Conservation (phyloP, 1,140 invertebrate genomes). For the Lethrus apterus region DNA sequence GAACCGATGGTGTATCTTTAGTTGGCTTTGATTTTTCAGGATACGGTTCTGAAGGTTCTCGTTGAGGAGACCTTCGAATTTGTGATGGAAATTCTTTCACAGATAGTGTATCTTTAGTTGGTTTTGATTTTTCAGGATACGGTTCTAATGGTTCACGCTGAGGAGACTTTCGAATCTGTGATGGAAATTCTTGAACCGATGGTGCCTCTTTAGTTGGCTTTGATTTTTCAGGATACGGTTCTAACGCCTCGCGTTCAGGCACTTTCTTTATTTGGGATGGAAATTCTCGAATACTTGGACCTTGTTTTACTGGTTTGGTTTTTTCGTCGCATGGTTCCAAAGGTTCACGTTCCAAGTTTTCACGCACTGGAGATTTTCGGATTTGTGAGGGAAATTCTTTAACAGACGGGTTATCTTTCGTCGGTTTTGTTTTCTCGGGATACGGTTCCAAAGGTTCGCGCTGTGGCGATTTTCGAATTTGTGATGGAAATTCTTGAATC, state of each 20-base stretch:
- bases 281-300: conserved; percentile 7
- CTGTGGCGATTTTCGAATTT: conserved; percentile 27
- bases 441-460: conserved; percentile 24
- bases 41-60: conserved; percentile 6
- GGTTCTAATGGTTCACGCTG: conserved; percentile 15
- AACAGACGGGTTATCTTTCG: conserved; percentile 2
- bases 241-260: conserved; percentile 19
- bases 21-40: conserved; percentile 1
- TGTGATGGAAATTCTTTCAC: conserved; percentile 24
- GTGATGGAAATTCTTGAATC: conserved; percentile 24
- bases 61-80: conserved; percentile 23
- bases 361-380: conserved; percentile 19
- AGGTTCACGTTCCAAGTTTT: conserved; percentile 18
- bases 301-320: conserved; percentile 13
- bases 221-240: conserved; percentile 26
- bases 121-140: conserved; percentile 8
- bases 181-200: conserved; percentile 17
- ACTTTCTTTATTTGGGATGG: conserved; percentile 26
- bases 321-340: conserved; percentile 23
- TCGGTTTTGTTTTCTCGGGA: conserved; percentile 20
- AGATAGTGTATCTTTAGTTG: not conserved
- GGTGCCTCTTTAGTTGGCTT: no score
- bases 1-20: conserved; percentile 8
- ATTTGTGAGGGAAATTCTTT: conserved; percentile 23
- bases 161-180: conserved; percentile 22